Evolutionary conservation across 1,140 invertebrate species (phyloP).

Genomic region (Grapholita molesta): DNA sequence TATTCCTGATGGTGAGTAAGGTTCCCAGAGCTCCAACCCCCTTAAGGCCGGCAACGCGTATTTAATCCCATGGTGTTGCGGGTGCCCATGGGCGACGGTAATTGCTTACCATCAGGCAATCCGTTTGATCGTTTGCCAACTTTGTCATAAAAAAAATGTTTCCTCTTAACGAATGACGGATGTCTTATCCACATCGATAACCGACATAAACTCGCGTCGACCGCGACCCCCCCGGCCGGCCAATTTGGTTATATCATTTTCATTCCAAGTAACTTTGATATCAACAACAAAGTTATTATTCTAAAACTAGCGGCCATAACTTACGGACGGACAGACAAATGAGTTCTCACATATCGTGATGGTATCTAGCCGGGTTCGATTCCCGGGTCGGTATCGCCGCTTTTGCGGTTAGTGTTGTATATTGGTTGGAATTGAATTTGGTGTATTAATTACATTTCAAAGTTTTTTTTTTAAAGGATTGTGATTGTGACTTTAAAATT

Average conservation of each 20-base stretch:
- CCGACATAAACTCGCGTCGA: background rate
- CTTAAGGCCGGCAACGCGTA: too few species aligned
- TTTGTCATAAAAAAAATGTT: background rate
- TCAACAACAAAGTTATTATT: background rate
- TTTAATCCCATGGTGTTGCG: too few species aligned
- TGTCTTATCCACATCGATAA: background rate
- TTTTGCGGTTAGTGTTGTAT: background rate
- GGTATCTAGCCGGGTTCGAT: constrained; percentile 20
- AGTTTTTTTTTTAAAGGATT: background rate
- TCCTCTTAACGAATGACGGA: background rate
- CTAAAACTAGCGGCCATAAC: background rate
- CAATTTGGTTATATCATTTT: constrained; percentile 22
- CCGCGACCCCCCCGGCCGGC: background rate
- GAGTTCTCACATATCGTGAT: constrained; percentile 34
- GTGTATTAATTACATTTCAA: background rate
- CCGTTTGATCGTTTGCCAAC: too few species aligned
- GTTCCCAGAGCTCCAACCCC: too few species aligned
- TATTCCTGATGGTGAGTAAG: too few species aligned
- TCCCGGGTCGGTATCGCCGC: background rate
- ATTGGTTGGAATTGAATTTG: background rate
- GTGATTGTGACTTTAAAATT: too few species aligned
- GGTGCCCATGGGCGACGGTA: too few species aligned
- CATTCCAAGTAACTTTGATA: background rate
- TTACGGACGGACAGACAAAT: constrained; percentile 26
- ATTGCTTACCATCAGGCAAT: too few species aligned